Percentiles rank a stretch among this genome's conserved stretches.
Conservation (phyloP, 2,797 vertebrate genomes). For the Novumbra hubbsi region DNA sequence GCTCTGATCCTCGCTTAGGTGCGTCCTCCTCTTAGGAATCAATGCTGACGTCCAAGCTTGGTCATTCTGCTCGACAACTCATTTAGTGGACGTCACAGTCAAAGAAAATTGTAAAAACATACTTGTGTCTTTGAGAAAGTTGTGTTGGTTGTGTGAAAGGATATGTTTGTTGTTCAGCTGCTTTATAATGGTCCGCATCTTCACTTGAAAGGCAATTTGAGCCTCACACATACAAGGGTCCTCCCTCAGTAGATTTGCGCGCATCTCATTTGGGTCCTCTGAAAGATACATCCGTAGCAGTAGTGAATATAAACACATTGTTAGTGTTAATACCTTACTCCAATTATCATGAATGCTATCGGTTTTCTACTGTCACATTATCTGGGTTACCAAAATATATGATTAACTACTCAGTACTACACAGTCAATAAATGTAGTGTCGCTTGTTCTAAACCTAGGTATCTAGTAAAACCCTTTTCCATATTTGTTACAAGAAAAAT, state of each 20-base stretch:
- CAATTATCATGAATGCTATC: background rate
- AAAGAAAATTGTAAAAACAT: constrained; percentile 45
- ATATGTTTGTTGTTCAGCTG: constrained; percentile 88
- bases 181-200: constrained; percentile 81
- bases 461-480: background rate
- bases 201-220: constrained; percentile 85
- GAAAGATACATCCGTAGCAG: constrained; percentile 34
- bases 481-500: background rate
- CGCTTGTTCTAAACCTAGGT: background rate
- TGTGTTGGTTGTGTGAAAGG: constrained; percentile 68
- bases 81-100: constrained; percentile 74
- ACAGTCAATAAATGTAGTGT: background rate
- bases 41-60: constrained; percentile 70
- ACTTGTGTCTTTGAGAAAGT: background rate
- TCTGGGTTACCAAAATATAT: background rate
- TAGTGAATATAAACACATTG: background rate
- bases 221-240: constrained; percentile 91
- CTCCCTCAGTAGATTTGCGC: constrained; percentile 67
- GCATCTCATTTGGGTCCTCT: constrained; percentile 71
- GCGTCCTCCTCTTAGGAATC: constrained; percentile 45
- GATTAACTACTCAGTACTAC: background rate
- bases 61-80: constrained; percentile 82
- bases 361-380: background rate
- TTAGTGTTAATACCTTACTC: background rate
- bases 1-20: constrained; percentile 10